phyloP scores from a whole-genome alignment of 2,888 invertebrate genomes.

The Brenthis ino region DNA sequence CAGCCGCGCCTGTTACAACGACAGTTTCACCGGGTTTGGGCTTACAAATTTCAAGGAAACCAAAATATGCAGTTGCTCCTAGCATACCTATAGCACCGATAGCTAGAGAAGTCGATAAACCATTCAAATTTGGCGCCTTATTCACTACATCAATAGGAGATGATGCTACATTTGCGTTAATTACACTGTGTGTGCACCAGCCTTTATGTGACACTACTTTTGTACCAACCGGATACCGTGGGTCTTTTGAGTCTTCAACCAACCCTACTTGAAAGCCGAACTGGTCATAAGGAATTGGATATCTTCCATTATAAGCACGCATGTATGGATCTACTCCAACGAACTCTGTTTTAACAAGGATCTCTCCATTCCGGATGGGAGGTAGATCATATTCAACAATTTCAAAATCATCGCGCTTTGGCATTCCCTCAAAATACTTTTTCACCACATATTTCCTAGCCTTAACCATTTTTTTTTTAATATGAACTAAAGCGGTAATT shows the following conservation, averaged over 20 bases:
- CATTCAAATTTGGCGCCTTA: slow-evolving; percentile 79
- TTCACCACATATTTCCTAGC: slow-evolving; percentile 82
- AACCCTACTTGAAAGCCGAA: slow-evolving; percentile 53
- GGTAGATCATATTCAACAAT: slow-evolving; percentile 84
- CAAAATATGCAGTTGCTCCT: slow-evolving; percentile 89
- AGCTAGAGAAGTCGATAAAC: slow-evolving; percentile 77
- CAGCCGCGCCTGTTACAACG: slow-evolving; percentile 87
- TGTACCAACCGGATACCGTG: slow-evolving; percentile 82
- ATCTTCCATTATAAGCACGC: slow-evolving; percentile 45
- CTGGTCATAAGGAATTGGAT: slow-evolving; percentile 53
- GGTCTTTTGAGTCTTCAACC: slow-evolving; percentile 84
- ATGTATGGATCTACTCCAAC: slow-evolving; percentile 58
- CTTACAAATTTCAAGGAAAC: slow-evolving; percentile 85
- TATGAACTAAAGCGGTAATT: neutral
- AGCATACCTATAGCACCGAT: slow-evolving; percentile 86
- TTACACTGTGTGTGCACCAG: slow-evolving; percentile 83
- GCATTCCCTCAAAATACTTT: slow-evolving; percentile 81
- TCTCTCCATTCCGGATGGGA: slow-evolving; percentile 80
- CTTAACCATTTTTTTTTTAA: slow-evolving; percentile 50
- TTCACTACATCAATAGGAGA: slow-evolving; percentile 44
- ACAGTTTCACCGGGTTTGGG: slow-evolving; percentile 87
- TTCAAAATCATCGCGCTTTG: slow-evolving; percentile 81
- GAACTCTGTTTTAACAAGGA: slow-evolving; percentile 55
- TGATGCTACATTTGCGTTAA: slow-evolving; percentile 40
- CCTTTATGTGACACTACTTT: slow-evolving; percentile 83